These are phyloP conservation scores for Ochotona princeps DNA, from an alignment of 2,113 vertebrate genomes.

Conservation along the genomic window DNA sequence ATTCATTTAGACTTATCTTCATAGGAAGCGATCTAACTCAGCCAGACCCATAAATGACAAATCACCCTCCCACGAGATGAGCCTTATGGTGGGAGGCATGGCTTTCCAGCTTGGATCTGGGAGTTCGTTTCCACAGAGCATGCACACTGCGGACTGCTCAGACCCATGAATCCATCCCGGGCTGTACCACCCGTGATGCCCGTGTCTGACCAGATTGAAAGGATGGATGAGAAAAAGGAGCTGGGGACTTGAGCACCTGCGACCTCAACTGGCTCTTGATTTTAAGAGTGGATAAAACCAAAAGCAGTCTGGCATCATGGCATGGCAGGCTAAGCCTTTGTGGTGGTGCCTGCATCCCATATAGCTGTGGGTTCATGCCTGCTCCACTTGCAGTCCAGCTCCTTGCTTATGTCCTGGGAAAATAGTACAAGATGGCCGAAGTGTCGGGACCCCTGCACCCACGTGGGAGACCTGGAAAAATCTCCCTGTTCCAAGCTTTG, in stretches of 20 bases:
- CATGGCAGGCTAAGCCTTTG: too few species aligned
- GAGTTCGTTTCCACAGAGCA: not conserved
- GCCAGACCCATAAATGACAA: conserved; percentile 65
- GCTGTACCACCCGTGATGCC: too few species aligned
- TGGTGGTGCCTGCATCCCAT: too few species aligned
- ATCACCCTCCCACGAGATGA: conserved; percentile 49
- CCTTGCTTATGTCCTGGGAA: too few species aligned
- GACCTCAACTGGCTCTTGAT: accelerated
- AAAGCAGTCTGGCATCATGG: not conserved
- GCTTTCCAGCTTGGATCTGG: not conserved
- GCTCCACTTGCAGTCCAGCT: too few species aligned
- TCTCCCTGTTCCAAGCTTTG: too few species aligned
- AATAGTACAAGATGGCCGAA: too few species aligned
- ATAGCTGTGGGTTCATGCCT: too few species aligned
- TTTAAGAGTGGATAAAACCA: not conserved
- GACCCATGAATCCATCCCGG: not conserved
- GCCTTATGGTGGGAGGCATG: conserved; percentile 7
- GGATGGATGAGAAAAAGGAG: not conserved
- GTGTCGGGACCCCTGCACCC: too few species aligned
- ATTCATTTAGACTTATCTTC: conserved; percentile 74
- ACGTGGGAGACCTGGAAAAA: too few species aligned
- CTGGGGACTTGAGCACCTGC: too few species aligned
- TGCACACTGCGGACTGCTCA: accelerated
- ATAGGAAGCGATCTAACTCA: conserved; percentile 61
- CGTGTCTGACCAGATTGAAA: too few species aligned